Percentiles rank a stretch among this genome's conserved stretches.
These are phyloP conservation scores for Melinaea menophilus DNA, from an alignment of 2,888 invertebrate species.

Conservation along the genomic window DNA sequence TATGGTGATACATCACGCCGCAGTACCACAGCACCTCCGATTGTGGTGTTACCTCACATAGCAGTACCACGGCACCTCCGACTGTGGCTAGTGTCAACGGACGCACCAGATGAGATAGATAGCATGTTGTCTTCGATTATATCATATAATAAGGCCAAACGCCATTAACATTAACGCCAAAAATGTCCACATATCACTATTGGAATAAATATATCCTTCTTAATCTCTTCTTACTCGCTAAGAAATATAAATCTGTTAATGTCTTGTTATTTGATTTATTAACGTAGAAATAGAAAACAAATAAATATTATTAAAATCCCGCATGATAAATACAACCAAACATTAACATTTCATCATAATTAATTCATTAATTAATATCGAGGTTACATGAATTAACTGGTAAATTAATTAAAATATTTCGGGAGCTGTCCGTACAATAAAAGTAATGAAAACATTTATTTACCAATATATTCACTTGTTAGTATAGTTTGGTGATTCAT, in stretches of 20 bases:
- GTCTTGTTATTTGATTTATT: not conserved
- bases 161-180: too few relatives aligned
- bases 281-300: not conserved
- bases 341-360: conserved; percentile 1
- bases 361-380: not conserved
- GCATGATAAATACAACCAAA: not conserved
- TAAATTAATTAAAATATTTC: conserved; percentile 6
- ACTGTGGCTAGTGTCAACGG: too few relatives aligned
- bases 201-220: not conserved
- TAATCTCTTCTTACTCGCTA: too few relatives aligned
- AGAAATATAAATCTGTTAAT: too few relatives aligned
- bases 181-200: not conserved
- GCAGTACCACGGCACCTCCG: too few relatives aligned
- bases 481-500: conserved; percentile 33
- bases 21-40: too few relatives aligned
- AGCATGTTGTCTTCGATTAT: conserved; percentile 63
- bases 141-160: not conserved
- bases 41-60: too few relatives aligned
- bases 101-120: conserved; percentile 43
- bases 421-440: conserved; percentile 2
- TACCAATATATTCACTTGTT: conserved; percentile 15
- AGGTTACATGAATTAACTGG: not conserved
- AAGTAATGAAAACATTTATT: conserved; percentile 15
- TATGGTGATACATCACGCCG: too few relatives aligned
- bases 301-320: not conserved